Evolutionary conservation across 2,888 invertebrate genomes (phyloP).

Genomic region (Cryptosula pallasiana): DNA sequence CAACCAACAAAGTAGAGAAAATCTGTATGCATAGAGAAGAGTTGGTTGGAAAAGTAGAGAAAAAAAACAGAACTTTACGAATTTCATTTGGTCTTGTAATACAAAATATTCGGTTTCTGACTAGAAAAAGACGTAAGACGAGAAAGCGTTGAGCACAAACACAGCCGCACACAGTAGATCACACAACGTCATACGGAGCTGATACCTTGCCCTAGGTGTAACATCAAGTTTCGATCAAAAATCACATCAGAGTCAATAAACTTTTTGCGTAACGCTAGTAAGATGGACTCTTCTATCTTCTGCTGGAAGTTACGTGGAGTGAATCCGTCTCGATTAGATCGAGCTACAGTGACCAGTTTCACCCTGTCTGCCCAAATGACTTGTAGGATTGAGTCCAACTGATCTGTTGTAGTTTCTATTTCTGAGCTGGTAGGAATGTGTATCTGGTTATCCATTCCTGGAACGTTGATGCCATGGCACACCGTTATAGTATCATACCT

Average conservation of each 20-base stretch:
- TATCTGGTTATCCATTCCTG: not conserved
- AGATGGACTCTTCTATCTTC: not conserved
- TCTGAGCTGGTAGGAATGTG: not conserved
- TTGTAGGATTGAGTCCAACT: not conserved
- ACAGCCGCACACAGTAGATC: too few species aligned
- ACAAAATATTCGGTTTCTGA: too few species aligned
- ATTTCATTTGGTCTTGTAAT: too few species aligned
- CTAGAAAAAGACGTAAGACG: too few species aligned
- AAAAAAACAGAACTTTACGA: too few species aligned
- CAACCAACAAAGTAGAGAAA: too few species aligned
- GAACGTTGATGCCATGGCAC: conserved; percentile 14
- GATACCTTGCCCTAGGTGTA: conserved; percentile 11
- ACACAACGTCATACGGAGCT: too few species aligned
- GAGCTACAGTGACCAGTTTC: conserved; percentile 2
- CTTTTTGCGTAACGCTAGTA: not conserved
- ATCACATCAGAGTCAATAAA: not conserved
- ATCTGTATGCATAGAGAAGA: too few species aligned
- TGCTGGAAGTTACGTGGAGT: conserved; percentile 2
- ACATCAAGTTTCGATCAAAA: conserved; percentile 1
- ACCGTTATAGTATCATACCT: conserved; percentile 10
- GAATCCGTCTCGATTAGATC: conserved; percentile 14
- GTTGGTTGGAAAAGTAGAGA: too few species aligned
- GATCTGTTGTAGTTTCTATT: not conserved
- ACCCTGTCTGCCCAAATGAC: not conserved
- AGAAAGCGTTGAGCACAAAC: too few species aligned